Evolutionary conservation across 2,888 invertebrate species (phyloP), one percentile per base, ranked within the genome.

Genomic region (Agrotis exclamationis): DNA sequence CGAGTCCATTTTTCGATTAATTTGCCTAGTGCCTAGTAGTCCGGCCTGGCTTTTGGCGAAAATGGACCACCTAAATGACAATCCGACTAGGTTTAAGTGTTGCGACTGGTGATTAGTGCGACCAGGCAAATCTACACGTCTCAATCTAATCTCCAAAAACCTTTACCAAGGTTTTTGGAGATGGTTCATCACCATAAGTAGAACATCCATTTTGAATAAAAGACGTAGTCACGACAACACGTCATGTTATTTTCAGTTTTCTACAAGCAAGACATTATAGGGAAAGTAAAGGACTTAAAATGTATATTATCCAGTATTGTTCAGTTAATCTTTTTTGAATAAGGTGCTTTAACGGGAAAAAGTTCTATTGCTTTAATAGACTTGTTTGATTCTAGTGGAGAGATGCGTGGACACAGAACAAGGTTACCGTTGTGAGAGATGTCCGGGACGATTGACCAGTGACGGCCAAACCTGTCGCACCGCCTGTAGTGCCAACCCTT

Each of bases 401-500:
- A 96, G 96, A 77, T 98, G 98, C 88, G 95, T 97, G 68, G 97
- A 98, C 85, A 97, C 97, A 0, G 96, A 97, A 0, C 96, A 97
- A 74, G 98, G 98, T 13, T 98, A 97, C 79, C 96, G 97, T 53
- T 98, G 99, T 89, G 98, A 98, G 65, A 94, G 97, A 44, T 98
- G 98, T 93, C 98, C 98, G 1, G 94, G 96, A 16, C 97, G 98
- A 64, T 97, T 97, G 90, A 96, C 97, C 78, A 98, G 98, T 24
- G 98, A 98, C 88, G 98, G 98, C 20, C 96, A 97, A 81, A 97
- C 95, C 33, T 99, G 99, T 91, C 96, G 95, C 51, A 97, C 97
- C n/a, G 97, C 97, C 0, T 99, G 99, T 88, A 96, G 96, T 50
- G 97, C 98, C 79, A 95, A 95, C 77, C 96, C 96, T 47, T 96